Conservation (phyloP, 1,140 invertebrate genomes). For the Monomorium pharaonis region DNA sequence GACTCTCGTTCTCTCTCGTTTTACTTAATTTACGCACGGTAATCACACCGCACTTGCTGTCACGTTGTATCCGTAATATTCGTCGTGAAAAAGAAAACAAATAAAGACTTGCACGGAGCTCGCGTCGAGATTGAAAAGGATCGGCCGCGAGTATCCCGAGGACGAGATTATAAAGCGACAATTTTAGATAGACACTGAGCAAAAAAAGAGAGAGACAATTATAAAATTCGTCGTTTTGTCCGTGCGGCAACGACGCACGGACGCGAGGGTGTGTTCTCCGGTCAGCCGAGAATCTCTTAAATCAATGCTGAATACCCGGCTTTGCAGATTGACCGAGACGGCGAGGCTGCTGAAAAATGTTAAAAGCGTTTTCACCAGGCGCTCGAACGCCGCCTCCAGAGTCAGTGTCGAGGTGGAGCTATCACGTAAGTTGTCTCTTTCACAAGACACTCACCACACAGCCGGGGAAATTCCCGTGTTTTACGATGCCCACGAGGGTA, state of each 20-base stretch:
- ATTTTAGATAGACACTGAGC: constrained; percentile 20
- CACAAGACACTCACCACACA: constrained; percentile 45
- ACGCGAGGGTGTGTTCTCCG: background rate
- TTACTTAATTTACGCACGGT: constrained; percentile 20
- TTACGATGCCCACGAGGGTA: background rate
- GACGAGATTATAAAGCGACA: background rate
- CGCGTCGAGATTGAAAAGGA: background rate
- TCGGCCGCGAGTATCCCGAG: background rate
- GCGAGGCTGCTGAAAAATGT: constrained; percentile 97
- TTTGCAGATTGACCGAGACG: constrained; percentile 96
- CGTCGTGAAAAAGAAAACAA: background rate
- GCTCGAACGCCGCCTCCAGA: constrained; percentile 90
- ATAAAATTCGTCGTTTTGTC: constrained; percentile 4
- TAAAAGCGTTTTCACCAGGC: constrained; percentile 94
- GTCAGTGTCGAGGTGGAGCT: constrained; percentile 94
- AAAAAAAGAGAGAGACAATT: constrained; percentile 7
- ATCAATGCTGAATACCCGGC: constrained; percentile 73
- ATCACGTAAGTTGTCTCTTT: constrained; percentile 92
- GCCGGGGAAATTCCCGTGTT: constrained; percentile 13
- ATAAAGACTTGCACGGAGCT: background rate
- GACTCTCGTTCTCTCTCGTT: background rate
- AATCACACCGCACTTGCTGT: constrained; percentile 34
- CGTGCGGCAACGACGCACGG: background rate
- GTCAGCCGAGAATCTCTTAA: constrained; percentile 58
- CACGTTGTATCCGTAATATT: background rate